Evolutionary conservation across 2,797 vertebrate species (phyloP).

Genomic region (Sebastes steindachneri): DNA sequence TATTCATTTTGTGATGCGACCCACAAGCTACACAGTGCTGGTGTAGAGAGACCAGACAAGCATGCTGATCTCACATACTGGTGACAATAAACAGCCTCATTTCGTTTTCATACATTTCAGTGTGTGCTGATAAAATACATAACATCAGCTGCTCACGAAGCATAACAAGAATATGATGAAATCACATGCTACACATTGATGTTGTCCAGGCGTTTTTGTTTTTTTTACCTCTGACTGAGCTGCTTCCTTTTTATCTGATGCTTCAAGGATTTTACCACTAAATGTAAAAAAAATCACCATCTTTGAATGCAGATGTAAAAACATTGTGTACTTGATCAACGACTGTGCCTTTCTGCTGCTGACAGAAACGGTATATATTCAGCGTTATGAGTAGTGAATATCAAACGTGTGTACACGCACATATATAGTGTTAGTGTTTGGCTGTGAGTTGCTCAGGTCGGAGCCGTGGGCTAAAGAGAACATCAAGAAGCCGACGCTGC

Average conservation of each 20-base stretch:
- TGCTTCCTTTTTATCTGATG: not conserved
- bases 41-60: slow-evolving; percentile 11
- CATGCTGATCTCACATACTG: slow-evolving; percentile 3
- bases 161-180: not conserved
- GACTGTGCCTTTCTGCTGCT: not conserved
- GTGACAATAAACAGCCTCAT: slow-evolving; percentile 7
- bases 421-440: slow-evolving; percentile 8
- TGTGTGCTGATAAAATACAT: slow-evolving; percentile 11
- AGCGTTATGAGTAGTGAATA: not conserved
- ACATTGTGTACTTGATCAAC: not conserved
- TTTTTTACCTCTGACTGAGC: not conserved
- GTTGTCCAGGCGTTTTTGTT: not conserved
- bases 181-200: not conserved
- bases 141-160: not conserved
- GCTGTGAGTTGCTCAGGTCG: slow-evolving; percentile 26
- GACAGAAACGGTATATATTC: slow-evolving; percentile 1
- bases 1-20: slow-evolving; percentile 25
- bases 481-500: slow-evolving; percentile 30
- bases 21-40: slow-evolving; percentile 10
- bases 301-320: slow-evolving; percentile 8
- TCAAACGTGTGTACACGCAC: not conserved
- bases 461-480: slow-evolving; percentile 34
- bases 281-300: not conserved
- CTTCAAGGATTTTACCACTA: not conserved
- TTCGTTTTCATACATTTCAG: not conserved